These are phyloP conservation scores for Plectropomus leopardus DNA, from an alignment of 2,113 vertebrate species.

Conservation along the genomic window DNA sequence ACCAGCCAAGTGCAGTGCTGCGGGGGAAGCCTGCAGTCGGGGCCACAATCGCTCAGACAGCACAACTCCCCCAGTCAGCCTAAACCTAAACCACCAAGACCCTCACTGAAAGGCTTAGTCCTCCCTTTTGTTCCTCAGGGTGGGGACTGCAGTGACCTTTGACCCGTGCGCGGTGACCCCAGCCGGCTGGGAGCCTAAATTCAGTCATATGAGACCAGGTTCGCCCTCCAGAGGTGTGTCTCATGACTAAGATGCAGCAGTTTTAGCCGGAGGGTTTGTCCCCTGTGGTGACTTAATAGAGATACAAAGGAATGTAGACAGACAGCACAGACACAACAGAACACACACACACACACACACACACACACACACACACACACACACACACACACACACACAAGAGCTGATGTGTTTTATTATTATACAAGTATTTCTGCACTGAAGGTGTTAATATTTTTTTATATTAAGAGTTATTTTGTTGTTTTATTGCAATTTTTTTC, in stretches of 20 bases:
- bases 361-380: not conserved
- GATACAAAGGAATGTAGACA: constrained; percentile 37
- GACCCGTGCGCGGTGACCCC: constrained; percentile 57
- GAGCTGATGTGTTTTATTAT: not conserved
- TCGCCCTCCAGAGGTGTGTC: constrained; percentile 27
- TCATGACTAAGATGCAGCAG: constrained; percentile 34
- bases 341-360: not conserved
- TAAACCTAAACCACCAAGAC: constrained; percentile 32
- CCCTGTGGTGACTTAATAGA: constrained; percentile 11
- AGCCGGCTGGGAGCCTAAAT: constrained; percentile 53
- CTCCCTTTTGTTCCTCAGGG: constrained; percentile 72
- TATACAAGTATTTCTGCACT: not conserved
- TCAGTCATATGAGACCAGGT: constrained; percentile 61
- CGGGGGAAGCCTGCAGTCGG: constrained; percentile 59
- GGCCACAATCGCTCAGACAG: constrained; percentile 37
- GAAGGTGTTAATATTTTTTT: not conserved
- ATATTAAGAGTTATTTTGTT: not conserved
- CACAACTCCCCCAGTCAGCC: constrained; percentile 25
- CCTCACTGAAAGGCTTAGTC: constrained; percentile 54
- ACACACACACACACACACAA: not conserved
- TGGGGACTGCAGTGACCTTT: constrained; percentile 64
- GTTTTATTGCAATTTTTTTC: not conserved
- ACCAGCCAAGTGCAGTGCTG: constrained; percentile 57
- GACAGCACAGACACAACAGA: constrained; percentile 2
- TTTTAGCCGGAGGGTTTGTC: constrained; percentile 10